Base-by-base conservation (phyloP, 2,797 vertebrate species). In the Microctenopoma lineatum region DNA sequence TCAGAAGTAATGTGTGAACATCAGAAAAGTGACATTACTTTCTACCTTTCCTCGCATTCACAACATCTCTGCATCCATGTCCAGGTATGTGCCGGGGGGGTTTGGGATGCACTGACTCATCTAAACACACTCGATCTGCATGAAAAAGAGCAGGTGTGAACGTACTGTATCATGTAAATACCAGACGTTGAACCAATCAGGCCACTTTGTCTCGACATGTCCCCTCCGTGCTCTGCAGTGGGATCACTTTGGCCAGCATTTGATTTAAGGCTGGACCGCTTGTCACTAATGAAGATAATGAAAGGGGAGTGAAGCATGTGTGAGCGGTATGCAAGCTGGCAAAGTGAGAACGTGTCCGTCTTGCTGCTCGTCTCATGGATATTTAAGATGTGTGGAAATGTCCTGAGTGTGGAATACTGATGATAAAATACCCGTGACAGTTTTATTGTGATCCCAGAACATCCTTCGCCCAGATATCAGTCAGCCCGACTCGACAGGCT, bases 341-440 rank as follows among this genome's bases (percentile, higher is more conserved):
- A 45, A 64, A 58, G 66, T 29, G 59, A 74, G 65, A 68, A 54
- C 21, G 44, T 80, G 76, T 82, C 80, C 70, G 52, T 86, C 75
- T 75, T 81, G 56, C 38, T 75, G 72, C 70, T 87, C 70, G 5
- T 85, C 84, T 90, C 65, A 65, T 21, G 74, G 80, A 83, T 75
- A 90, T 91, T 85, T 91, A 87, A 86, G 88, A 89, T 27, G 77
- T 90, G 87, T 70, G 71, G 79, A 91, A 87, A 89, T 70, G 66
- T 70, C 69, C 55, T 59, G 67, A 69, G 74, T 11, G 41, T 47
- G 61, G 88, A 84, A 84, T 80, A 83, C 54, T 29, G 79, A 89
- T 61, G 62, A 87, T 89, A 87, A 87, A 92, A 88, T 82, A 78
- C 83, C 77, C 77, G 57, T 90, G 90, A 92, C 91, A 89, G 86